Conservation (phyloP, 2,113 vertebrate species). For the Sisor rabdophorus region DNA sequence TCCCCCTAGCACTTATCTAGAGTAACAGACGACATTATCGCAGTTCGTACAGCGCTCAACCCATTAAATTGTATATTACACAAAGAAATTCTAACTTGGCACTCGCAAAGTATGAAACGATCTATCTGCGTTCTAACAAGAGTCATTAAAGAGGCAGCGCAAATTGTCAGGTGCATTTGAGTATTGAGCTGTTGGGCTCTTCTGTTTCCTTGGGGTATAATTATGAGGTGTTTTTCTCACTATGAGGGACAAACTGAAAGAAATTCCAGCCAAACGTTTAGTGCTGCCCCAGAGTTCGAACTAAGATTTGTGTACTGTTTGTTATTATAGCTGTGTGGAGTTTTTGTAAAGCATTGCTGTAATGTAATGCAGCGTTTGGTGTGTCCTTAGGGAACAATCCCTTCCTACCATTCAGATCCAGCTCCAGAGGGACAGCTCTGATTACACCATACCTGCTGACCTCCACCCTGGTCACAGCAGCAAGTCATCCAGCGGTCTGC, state of each 20-base stretch:
- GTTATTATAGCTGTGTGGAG: not conserved
- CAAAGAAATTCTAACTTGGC: not conserved
- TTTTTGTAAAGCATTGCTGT: not conserved
- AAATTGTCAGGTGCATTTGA: no score
- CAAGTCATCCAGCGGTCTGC: constrained; percentile 87
- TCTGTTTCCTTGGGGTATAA: not conserved
- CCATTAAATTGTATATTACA: not conserved
- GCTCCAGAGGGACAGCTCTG: constrained; percentile 84
- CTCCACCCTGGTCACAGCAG: constrained; percentile 79
- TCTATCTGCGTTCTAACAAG: no score
- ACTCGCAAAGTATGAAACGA: not conserved
- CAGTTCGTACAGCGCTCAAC: not conserved
- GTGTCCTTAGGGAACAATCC: constrained; percentile 79
- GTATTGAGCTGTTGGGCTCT: no score
- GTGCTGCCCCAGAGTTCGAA: not conserved
- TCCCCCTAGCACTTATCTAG: not conserved
- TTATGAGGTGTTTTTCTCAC: not conserved
- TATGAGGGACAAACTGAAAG: not conserved
- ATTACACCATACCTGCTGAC: constrained; percentile 78
- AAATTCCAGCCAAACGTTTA: not conserved
- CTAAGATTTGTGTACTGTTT: not conserved
- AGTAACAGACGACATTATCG: not conserved
- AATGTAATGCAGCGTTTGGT: not conserved
- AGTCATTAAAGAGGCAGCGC: not conserved
- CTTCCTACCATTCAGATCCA: constrained; percentile 97